Percentiles rank a stretch among this genome's conserved stretches.
Evolutionary conservation across 2,888 invertebrate species (phyloP).

Genomic region (Monoplex corrugatus): DNA sequence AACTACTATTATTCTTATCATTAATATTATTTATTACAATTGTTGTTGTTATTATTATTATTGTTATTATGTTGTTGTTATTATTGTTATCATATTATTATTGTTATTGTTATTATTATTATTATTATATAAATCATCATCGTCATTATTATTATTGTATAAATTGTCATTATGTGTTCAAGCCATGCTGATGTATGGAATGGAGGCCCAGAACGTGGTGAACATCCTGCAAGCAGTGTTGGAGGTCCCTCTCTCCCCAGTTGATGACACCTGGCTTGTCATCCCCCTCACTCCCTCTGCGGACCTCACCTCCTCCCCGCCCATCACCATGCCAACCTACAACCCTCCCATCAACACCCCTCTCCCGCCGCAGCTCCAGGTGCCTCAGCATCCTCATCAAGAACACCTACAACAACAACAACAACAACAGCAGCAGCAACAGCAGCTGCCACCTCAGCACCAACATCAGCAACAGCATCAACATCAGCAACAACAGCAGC

Average conservation of each 20-base stretch:
- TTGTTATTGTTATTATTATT: too few relatives aligned
- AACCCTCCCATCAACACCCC: constrained; percentile 27
- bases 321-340: constrained; percentile 1
- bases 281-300: neutral
- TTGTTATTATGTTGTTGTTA: too few relatives aligned
- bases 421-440: constrained; percentile 20
- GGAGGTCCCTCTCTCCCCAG: constrained; percentile 34
- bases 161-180: neutral
- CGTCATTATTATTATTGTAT: too few relatives aligned
- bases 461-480: neutral
- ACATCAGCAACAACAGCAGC: neutral
- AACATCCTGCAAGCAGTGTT: constrained; percentile 39
- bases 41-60: too few relatives aligned
- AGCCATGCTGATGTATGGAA: constrained; percentile 41
- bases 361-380: neutral
- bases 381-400: neutral
- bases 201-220: constrained; percentile 35
- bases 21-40: too few relatives aligned
- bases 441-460: neutral
- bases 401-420: neutral
- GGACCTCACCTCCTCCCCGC: neutral
- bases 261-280: constrained; percentile 38
- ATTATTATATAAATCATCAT: neutral
- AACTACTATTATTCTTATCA: too few relatives aligned
- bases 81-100: too few relatives aligned